Evolutionary conservation across 1,140 invertebrate species (phyloP), one percentile per base, ranked within the genome.

Genomic region (Lepidotrigona ventralis): DNA sequence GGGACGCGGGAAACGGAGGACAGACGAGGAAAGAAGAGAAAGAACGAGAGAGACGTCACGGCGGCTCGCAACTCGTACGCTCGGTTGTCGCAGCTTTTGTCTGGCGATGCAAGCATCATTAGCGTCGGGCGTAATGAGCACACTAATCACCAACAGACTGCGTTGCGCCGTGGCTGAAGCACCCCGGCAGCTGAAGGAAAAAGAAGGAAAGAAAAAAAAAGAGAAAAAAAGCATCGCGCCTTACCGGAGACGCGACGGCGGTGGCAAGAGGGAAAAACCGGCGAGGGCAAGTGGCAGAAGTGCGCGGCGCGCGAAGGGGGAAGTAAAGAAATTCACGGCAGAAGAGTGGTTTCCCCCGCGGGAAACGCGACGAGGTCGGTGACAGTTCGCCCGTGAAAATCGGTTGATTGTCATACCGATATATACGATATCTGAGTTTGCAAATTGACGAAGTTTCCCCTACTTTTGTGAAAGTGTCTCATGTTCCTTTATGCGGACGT

Each of bases 91-190:
- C 80, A 90, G 88, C 87, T 92, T 92, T 92, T 93, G 91, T 93
- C 89, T 90, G 83, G 76, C 82, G 90, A 90, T 89, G 90, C 91
- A 93, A 91, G 92, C 92, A 91, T 92, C 92, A 92, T 93, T 93
- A 93, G 92, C 90, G 91, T 93, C 90, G 82, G 78, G 79, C 88
- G 88, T 93, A 94, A 93, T 93, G 93, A 94, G 92, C 91, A 90
- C 90, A 90, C 92, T 93, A 94, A 94, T 93, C 92, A 93, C 92
- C 91, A 83, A 90, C 90, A 89, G 90, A 86, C 89, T 90, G 88
- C 78, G 80, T 85, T 73, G 74, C 73, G 83, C 68, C 84, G 56
- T 77, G 68, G 63, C 74, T 88, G 80, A 82, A 87, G 78, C 79
- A 83, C 84, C 84, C 26, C 60, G 54, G 79, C 66, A 88, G 70